These are phyloP conservation scores for Drosophila santomea DNA, from an alignment of 1,140 invertebrate genomes.

Conservation along the genomic window DNA sequence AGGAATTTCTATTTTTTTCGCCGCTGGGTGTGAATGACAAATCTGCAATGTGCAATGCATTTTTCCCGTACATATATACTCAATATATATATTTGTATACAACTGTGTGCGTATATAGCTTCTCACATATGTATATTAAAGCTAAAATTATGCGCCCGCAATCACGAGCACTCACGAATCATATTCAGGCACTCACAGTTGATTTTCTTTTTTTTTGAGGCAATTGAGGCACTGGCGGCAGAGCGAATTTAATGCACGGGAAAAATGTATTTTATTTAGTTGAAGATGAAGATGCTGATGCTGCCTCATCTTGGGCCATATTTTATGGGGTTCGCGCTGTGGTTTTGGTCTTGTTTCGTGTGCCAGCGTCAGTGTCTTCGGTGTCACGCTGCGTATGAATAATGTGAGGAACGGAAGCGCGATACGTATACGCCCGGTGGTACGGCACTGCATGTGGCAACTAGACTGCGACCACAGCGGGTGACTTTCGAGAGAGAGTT, in stretches of 20 bases:
- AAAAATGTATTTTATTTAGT: slow-evolving; percentile 75
- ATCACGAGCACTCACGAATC: slow-evolving; percentile 26
- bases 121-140: slow-evolving; percentile 24
- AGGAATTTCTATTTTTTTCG: slow-evolving; percentile 21
- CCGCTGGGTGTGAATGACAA: slow-evolving; percentile 50
- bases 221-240: slow-evolving; percentile 60
- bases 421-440: slow-evolving; percentile 63
- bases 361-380: slow-evolving; percentile 32
- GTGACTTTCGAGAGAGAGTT: slow-evolving; percentile 23
- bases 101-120: neutral
- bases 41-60: slow-evolving; percentile 55
- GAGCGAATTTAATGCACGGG: slow-evolving; percentile 70
- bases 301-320: slow-evolving; percentile 34
- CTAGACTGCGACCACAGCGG: slow-evolving; percentile 12
- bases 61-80: slow-evolving; percentile 14
- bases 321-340: slow-evolving; percentile 32
- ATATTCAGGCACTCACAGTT: slow-evolving; percentile 32
- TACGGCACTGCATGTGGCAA: slow-evolving; percentile 57
- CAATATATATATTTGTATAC: neutral
- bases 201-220: slow-evolving; percentile 6
- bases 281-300: slow-evolving; percentile 10
- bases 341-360: slow-evolving; percentile 24
- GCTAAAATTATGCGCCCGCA: slow-evolving; percentile 58
- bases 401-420: slow-evolving; percentile 39
- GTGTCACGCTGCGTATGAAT: slow-evolving; percentile 80